A percentile compares a stretch with the other conserved stretches of the same genome.
Evolutionary conservation across 2,888 invertebrate species (phyloP).

Genomic region (Hoplodrina ambigua): DNA sequence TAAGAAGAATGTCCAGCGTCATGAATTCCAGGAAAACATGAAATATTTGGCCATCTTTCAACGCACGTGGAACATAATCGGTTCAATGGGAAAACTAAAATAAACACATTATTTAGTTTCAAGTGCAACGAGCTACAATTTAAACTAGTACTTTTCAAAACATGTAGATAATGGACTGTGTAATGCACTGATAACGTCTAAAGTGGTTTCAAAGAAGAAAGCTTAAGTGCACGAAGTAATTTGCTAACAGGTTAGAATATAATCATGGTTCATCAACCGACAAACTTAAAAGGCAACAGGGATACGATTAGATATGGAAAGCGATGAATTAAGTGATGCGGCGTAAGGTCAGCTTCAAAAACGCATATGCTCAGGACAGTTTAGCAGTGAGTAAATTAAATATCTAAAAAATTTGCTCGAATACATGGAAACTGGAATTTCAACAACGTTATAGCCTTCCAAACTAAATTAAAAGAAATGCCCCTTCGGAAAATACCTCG

Average conservation of each 20-base stretch:
- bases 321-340: not conserved
- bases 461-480: not conserved
- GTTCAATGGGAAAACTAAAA: conserved; percentile 43
- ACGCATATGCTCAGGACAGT: not conserved
- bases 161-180: not conserved
- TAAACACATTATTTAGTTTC: conserved; percentile 28
- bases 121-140: conserved; percentile 22
- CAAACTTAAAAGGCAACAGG: not conserved
- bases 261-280: not conserved
- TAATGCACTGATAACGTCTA: not conserved
- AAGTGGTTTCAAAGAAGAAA: not conserved
- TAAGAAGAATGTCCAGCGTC: conserved; percentile 34
- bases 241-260: not conserved
- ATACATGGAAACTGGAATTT: not conserved
- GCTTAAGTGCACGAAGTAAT: not conserved
- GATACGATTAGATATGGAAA: not conserved
- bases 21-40: conserved; percentile 31
- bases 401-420: not conserved
- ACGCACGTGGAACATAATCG: conserved; percentile 41
- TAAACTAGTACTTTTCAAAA: conserved; percentile 11
- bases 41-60: conserved; percentile 54
- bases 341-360: not conserved
- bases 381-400: not conserved
- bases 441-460: not conserved
- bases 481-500: not conserved